Conservation (phyloP, 2,797 vertebrate species). For the Cossypha heuglini region DNA sequence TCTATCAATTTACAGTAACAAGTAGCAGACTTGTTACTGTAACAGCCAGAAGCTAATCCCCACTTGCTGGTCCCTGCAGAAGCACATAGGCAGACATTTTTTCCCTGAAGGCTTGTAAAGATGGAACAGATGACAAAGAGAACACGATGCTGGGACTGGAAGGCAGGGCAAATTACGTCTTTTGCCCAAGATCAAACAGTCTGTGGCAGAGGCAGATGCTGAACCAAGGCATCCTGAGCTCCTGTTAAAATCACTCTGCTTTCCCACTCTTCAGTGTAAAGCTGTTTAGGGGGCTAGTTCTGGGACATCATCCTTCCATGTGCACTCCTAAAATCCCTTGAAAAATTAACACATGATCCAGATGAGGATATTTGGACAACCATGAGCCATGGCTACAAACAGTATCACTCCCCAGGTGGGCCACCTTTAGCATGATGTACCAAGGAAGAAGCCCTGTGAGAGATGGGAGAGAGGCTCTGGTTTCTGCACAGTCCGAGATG, state of each 20-base stretch:
- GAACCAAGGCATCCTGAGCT: background rate
- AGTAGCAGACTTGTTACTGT: background rate
- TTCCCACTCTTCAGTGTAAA: background rate
- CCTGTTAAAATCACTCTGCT: background rate
- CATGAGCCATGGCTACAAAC: background rate
- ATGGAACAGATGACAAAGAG: background rate
- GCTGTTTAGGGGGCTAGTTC: background rate
- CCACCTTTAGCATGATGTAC: background rate
- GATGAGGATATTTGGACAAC: background rate
- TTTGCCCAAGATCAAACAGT: background rate
- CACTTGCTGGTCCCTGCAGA: background rate
- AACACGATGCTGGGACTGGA: background rate
- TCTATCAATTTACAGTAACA: background rate
- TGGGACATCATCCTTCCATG: background rate
- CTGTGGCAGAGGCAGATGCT: background rate
- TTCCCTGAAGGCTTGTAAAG: background rate
- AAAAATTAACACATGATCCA: background rate
- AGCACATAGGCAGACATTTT: background rate
- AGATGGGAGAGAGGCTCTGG: background rate
- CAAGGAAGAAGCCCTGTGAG: fast-evolving
- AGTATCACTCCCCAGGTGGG: background rate
- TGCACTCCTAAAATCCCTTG: background rate
- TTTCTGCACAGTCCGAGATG: fast-evolving
- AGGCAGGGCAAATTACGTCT: background rate
- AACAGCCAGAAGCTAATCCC: background rate